phyloP scores from a whole-genome alignment of 2,113 vertebrate species.

The Choloepus hoffmanni region DNA sequence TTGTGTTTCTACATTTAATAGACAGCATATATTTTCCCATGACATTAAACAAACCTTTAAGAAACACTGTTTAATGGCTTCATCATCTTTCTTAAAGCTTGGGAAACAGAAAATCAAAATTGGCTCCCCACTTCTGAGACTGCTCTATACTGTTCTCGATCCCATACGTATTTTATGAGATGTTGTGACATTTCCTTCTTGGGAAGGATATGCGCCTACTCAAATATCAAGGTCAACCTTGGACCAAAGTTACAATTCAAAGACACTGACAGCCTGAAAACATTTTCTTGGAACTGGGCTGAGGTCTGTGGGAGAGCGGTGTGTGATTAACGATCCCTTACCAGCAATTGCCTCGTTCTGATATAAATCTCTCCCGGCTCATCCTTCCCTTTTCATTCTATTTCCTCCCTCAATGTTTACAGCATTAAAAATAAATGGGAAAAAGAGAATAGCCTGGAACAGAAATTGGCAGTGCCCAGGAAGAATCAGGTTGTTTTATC shows the following conservation, averaged over 20 bases:
- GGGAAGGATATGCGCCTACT: neutral
- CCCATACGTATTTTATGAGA: neutral
- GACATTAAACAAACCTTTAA: neutral
- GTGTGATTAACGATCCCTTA: rapidly evolving
- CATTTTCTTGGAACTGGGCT: neutral
- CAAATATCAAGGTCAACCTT: neutral
- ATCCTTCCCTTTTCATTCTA: neutral
- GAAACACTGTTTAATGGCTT: neutral
- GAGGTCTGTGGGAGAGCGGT: neutral
- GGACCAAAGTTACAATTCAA: neutral
- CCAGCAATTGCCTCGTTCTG: neutral
- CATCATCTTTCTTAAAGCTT: neutral
- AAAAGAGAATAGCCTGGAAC: neutral
- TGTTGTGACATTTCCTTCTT: neutral
- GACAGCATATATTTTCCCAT: neutral
- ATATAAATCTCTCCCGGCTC: neutral
- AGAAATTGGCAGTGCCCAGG: neutral
- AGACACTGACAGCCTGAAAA: neutral
- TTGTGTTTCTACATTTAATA: neutral
- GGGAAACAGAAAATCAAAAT: neutral
- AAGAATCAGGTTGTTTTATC: neutral
- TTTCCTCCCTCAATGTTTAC: neutral
- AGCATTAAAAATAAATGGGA: neutral
- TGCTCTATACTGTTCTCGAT: rapidly evolving
- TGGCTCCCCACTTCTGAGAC: neutral